Evolutionary conservation across 2,797 vertebrate species (phyloP).

Genomic region (Mormyrus hasselquistii): DNA sequence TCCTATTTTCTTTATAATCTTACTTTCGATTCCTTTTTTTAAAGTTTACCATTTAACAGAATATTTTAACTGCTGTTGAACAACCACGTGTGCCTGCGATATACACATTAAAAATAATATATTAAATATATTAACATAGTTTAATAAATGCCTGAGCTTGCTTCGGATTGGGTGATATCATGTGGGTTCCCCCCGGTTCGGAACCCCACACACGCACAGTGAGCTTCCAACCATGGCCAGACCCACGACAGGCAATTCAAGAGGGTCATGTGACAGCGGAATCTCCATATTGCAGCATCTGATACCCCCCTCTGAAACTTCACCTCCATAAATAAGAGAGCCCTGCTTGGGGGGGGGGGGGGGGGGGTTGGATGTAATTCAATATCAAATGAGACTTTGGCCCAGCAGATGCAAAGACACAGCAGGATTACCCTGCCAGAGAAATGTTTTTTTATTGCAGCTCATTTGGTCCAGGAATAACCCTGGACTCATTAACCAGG

Average conservation of each 20-base stretch:
- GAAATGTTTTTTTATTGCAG: conserved; percentile 71
- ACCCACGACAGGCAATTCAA: conserved; percentile 57
- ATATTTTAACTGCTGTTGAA: background rate
- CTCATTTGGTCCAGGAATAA: conserved; percentile 75
- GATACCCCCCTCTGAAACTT: conserved; percentile 74
- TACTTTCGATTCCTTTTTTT: conserved; percentile 3
- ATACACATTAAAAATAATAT: no score
- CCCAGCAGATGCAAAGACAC: conserved; percentile 70
- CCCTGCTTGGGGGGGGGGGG: conserved; percentile 55
- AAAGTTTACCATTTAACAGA: background rate
- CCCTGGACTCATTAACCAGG: conserved; percentile 64
- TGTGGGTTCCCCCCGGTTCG: background rate
- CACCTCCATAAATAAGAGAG: conserved; percentile 62
- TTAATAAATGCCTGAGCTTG: background rate
- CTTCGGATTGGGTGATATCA: background rate
- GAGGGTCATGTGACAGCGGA: conserved; percentile 69
- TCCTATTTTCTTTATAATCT: conserved; percentile 12
- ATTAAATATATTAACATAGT: no score
- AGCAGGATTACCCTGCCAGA: conserved; percentile 57
- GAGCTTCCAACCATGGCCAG: conserved; percentile 59
- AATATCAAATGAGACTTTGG: conserved; percentile 69
- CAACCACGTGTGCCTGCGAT: background rate
- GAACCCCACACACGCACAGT: background rate
- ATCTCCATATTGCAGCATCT: conserved; percentile 79
- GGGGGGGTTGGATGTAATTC: conserved; percentile 58